phyloP scores from a whole-genome alignment of 1,140 invertebrate genomes.

The Octopus sinensis region DNA sequence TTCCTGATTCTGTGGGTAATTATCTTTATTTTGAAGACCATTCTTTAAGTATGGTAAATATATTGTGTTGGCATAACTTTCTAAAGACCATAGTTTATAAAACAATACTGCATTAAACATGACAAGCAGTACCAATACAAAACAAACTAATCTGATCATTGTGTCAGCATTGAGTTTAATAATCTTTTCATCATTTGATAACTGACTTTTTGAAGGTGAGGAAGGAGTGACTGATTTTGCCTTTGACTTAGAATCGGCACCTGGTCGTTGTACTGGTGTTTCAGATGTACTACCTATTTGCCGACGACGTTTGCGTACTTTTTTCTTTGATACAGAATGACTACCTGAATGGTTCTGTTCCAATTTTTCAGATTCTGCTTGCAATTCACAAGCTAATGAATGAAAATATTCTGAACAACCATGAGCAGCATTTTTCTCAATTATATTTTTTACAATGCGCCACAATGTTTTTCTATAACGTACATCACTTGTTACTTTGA shows the following conservation, averaged over 20 bases:
- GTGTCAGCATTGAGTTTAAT: slow-evolving; percentile 41
- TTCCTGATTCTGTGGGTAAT: slow-evolving; percentile 68
- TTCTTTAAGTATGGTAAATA: slow-evolving; percentile 30
- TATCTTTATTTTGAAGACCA: slow-evolving; percentile 34
- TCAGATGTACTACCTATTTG: slow-evolving; percentile 19
- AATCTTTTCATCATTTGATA: slow-evolving; percentile 29
- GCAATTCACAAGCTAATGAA: slow-evolving; percentile 31
- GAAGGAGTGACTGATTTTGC: slow-evolving; percentile 23
- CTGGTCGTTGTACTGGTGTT: slow-evolving; percentile 19
- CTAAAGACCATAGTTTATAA: slow-evolving; percentile 73
- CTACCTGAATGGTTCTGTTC: slow-evolving; percentile 28
- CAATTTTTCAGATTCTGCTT: slow-evolving; percentile 34
- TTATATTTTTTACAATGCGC: slow-evolving; percentile 82
- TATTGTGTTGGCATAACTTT: slow-evolving; percentile 53
- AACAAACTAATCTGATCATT: slow-evolving; percentile 39
- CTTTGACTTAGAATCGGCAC: slow-evolving; percentile 18
- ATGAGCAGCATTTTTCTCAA: slow-evolving; percentile 83
- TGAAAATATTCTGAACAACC: slow-evolving; percentile 76
- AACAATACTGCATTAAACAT: slow-evolving; percentile 76
- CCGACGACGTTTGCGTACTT: slow-evolving; percentile 35
- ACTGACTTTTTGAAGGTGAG: slow-evolving; percentile 28
- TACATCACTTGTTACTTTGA: slow-evolving; percentile 66
- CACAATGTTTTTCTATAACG: slow-evolving; percentile 88
- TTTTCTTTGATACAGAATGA: slow-evolving; percentile 32
- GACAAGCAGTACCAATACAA: slow-evolving; percentile 65